Evolutionary conservation across 2,888 invertebrate genomes (phyloP), one percentile per base, ranked within the genome.

Genomic region (Brachyptera putata): DNA sequence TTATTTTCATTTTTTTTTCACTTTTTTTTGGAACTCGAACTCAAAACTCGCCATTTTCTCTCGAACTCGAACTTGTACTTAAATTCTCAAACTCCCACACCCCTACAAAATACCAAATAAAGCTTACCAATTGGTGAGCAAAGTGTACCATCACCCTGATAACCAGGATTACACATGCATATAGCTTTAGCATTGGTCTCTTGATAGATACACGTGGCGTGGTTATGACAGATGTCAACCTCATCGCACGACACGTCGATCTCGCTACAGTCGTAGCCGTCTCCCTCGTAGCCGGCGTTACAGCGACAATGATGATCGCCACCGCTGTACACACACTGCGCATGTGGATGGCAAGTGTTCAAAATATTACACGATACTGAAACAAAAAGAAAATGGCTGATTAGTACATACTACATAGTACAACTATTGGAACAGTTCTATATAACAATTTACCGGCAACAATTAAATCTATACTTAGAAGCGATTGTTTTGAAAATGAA

Each of bases 91-190:
- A n/a, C n/a, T n/a, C n/a, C n/a, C n/a, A n/a, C n/a, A n/a, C n/a
- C n/a, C n/a, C n/a, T n/a, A n/a, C n/a, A n/a, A n/a, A n/a, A n/a
- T n/a, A n/a, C n/a, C n/a, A n/a, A n/a, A n/a, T n/a, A n/a, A n/a
- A n/a, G n/a, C n/a, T 72, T 74, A 81, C 81, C 80, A 69, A 82
- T 81, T 21, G 84, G 79, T 63, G 79, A 77, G 74, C 95, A 95
- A n/a, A 74, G 75, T 65, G 82, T 80, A 13, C 95, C 95, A 72
- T 93, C 88, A 57, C 95, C 95, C 62, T 82, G 81, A 75, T 84
- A 95, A 39, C 93, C 93, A 1, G 80, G 75, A 67, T 85, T 83
- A 74, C 96, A 96, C 61, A 86, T 81, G 73, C 94, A 95, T 37
- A 81, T 73, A 1, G 81, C 81, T 61, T 83, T 84, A 48, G 84